Evolutionary conservation across 2,888 invertebrate genomes (phyloP), one percentile per base, ranked within the genome.

Genomic region (Zaprionus obscuricornis): DNA sequence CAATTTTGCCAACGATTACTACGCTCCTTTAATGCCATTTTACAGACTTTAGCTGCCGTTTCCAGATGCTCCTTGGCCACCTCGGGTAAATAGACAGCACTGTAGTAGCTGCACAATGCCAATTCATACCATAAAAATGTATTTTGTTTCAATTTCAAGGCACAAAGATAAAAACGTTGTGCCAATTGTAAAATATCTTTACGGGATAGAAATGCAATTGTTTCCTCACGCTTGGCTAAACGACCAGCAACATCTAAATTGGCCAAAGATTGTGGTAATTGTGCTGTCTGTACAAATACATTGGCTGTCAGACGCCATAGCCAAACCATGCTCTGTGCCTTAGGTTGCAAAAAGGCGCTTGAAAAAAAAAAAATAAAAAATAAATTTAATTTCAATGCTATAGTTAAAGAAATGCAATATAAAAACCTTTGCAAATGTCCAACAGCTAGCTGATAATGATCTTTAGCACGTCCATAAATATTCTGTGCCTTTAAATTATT

Each of bases 271-370:
- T 90, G 89, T 0, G 95, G 93, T 49, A 96, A 81, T 27, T 89
- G 89, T 0, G 93, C 92, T 0, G 92, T 91, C 37, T 92, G 88
- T 2, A 92, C 88, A 71, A 94, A 94, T 26, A 92, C 91, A 87
- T 95, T 94, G 0, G 93, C 95, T 31, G 94, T 89, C 13, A 95
- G 89, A 76, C 95, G 94, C 96, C 96, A 96, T 18, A 95, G 82
- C 89, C 95, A 95, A 0, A 93, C 91, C 74, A 94, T 89, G 71
- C 92, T 60, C 68, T 91, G 91, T 47, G 92, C 79, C 8, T 72
- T 64, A 0, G 58, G 64, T 22, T 73, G 75, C 14, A 83, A 50
- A 46, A 90, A 89, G 1, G 88, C 88, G 42, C 89, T 49, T n/a
- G 0, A 60, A 27, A 7, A 29, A 2, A 3, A 46, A 36, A 27